Evolutionary conservation across 2,113 vertebrate genomes (phyloP).

Genomic region (Boulengeromyrus knoepffleri): DNA sequence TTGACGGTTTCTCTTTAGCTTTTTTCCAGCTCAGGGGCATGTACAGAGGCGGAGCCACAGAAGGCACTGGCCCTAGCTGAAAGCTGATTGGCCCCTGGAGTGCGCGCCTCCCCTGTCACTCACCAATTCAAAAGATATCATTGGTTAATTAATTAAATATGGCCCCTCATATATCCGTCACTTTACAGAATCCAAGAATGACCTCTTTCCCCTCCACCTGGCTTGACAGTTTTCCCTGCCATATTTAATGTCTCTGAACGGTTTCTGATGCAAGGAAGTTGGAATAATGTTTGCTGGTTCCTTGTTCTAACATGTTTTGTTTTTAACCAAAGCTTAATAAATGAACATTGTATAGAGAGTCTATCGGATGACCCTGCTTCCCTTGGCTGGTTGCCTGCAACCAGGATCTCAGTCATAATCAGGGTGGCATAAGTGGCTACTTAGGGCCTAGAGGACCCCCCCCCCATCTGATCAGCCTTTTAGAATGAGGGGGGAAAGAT

Average conservation of each 20-base stretch:
- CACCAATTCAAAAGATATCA: neutral
- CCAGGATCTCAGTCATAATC: neutral
- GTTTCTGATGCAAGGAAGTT: neutral
- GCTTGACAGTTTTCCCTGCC: neutral
- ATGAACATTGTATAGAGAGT: neutral
- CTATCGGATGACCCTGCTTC: neutral
- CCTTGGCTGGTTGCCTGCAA: neutral
- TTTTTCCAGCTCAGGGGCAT: too few relatives aligned
- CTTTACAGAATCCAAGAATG: neutral
- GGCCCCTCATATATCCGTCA: neutral
- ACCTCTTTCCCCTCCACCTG: neutral
- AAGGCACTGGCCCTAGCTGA: neutral
- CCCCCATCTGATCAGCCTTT: neutral
- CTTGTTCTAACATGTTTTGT: neutral
- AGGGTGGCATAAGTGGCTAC: neutral
- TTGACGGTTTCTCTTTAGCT: neutral
- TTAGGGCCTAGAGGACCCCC: neutral
- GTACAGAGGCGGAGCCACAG: too few relatives aligned
- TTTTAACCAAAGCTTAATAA: neutral
- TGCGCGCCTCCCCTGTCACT: neutral
- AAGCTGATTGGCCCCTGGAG: neutral
- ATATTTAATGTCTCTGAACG: neutral
- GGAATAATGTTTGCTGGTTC: neutral
- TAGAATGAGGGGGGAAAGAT: neutral
- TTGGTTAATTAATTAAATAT: neutral